Base-by-base conservation (phyloP, 2,113 vertebrate genomes). In the Proterorhinus semilunaris region DNA sequence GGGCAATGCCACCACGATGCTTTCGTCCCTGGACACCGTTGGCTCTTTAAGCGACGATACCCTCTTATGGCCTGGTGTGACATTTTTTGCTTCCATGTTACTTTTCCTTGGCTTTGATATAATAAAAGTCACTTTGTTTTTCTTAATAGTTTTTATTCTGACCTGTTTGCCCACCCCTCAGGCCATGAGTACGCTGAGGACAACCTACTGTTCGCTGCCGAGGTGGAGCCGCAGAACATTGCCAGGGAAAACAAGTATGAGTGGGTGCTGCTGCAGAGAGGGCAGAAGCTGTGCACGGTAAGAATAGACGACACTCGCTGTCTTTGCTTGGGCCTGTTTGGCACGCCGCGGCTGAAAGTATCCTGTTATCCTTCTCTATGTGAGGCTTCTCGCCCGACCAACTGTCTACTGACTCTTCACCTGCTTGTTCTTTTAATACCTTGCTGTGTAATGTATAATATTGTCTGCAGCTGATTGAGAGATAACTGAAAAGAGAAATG, bases 121-220 rank as follows among this genome's bases (percentile, higher is more conserved):
- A 17, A 45, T 58, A 42, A 58, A 58, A 58, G 27, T 10, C 42
- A 68, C 45, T 3, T 0, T 55, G 9, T 46, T 36, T 36, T 2
- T n/a, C n/a, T n/a, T n/a, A n/a, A n/a, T 61, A 27, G 27, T 70
- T 63, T 75, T 16, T 54, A 7, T 57, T 68, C 69, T 42, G 10
- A 48, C 7, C 10, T 47, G 9, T 63, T 48, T 64, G 68, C 16
- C 51, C 65, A 0, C 75, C 62, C 69, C 3, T 8, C 79, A 98
- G 98, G 97, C 65, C 97, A 99, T 0, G 98, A 99, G 71, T 99
- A 99, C 0, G 95, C 98, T 0, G 94, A 95, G 74, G 96, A 98
- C 82, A 99, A 98, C 79, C 91, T 99, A 80, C 92, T 92, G 81
- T 99, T 99, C 17, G 96, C 96, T 48, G 93, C 92, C 7, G 93